Evolutionary conservation across 2,888 invertebrate genomes (phyloP).

Genomic region (Phengaris arion): DNA sequence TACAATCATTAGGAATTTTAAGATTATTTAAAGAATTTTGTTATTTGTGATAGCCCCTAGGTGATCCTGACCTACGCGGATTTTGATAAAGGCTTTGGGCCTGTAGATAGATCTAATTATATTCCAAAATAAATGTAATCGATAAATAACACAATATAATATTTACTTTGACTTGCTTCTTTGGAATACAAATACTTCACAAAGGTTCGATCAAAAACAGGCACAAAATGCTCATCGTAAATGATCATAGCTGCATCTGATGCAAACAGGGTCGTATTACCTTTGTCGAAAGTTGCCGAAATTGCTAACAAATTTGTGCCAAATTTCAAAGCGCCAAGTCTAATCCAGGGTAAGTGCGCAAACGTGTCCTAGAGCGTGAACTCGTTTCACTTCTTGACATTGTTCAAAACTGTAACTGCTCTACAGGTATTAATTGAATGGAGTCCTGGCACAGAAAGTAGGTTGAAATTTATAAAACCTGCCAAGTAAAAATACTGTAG

Average conservation of each 20-base stretch:
- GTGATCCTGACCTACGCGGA: no score
- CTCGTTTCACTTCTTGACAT: constrained; percentile 57
- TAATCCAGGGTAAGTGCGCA: constrained; percentile 48
- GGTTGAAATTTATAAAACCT: constrained; percentile 4
- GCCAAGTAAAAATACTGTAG: neutral
- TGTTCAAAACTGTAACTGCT: constrained; percentile 46
- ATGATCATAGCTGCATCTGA: constrained; percentile 1
- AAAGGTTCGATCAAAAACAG: neutral
- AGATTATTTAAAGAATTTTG: neutral
- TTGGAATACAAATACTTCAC: neutral
- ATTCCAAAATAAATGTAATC: no score
- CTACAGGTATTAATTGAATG: constrained; percentile 27
- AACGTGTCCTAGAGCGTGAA: constrained; percentile 57
- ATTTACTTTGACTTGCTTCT: no score
- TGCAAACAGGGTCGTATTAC: constrained; percentile 29
- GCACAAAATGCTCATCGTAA: constrained; percentile 7
- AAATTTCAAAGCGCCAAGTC: constrained; percentile 44
- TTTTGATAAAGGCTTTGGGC: no score
- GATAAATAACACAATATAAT: no score
- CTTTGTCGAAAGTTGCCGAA: constrained; percentile 35
- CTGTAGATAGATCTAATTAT: no score
- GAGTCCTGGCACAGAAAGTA: constrained; percentile 6
- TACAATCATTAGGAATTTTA: neutral
- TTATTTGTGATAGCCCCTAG: neutral
- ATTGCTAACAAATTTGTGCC: constrained; percentile 41